Percentiles rank a stretch among this genome's conserved stretches.
Conservation (phyloP, 2,797 vertebrate genomes). For the Chloroceryle amazona region DNA sequence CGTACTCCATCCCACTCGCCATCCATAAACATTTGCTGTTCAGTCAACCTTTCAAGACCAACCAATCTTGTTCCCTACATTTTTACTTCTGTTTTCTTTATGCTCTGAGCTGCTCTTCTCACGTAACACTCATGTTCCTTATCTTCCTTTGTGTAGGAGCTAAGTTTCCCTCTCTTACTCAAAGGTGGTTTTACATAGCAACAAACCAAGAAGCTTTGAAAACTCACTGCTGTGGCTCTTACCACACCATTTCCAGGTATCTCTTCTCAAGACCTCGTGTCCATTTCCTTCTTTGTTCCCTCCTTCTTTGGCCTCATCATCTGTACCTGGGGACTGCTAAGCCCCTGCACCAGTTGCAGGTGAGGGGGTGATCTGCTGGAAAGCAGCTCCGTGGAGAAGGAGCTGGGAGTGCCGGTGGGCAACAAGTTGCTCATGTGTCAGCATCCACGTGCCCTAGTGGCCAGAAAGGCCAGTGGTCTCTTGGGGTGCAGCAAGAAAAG, state of each 20-base stretch:
- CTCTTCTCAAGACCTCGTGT: not conserved
- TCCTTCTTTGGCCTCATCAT: not conserved
- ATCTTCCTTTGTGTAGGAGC: not conserved
- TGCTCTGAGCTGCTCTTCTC: not conserved
- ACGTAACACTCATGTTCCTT: not conserved
- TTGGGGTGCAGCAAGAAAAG: not conserved
- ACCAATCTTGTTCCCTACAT: not conserved
- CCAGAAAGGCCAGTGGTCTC: not conserved
- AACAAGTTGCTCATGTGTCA: no score
- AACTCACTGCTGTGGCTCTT: not conserved
- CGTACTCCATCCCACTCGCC: not conserved
- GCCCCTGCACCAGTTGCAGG: not conserved
- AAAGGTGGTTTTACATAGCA: not conserved
- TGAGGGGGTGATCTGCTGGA: not conserved
- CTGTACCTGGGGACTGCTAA: not conserved
- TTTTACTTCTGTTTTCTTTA: not conserved
- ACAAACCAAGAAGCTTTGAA: not conserved
- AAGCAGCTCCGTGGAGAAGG: not conserved
- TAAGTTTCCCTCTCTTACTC: not conserved
- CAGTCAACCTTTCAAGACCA: not conserved
- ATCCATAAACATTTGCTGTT: not conserved
- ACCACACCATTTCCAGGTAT: accelerated
- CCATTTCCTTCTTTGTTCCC: not conserved
- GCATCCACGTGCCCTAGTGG: not conserved
- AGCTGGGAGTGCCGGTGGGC: not conserved